Base-by-base conservation (phyloP, 2,797 vertebrate genomes). In the Peromyscus eremicus region DNA sequence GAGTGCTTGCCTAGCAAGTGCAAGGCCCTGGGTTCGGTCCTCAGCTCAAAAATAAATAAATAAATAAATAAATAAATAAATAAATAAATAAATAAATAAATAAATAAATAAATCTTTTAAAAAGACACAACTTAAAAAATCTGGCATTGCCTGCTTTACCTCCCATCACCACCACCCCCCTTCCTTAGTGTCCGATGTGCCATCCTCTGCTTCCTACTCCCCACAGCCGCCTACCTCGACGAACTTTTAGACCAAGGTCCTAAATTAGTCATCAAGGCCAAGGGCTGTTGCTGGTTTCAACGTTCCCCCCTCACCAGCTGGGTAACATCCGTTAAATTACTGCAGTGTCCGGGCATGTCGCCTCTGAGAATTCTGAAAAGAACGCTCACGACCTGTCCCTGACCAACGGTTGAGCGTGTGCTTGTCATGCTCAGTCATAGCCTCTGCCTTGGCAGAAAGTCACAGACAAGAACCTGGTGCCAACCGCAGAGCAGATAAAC, bases 291-390 rank as follows among this genome's bases (percentile, higher is more conserved):
- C 80, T 68, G 46, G 29, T 68, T 92, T 77, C 64, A 43, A 43
- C 29, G n/a, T 68, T 92, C 60, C 29, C 6, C 70, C 62, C 91
- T 88, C 23, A 49, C n/a, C 73, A 94, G 88, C 62, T 92, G 62
- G 76, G 55, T 37, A 29, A 79, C 86, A 94, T 60, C 71, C 34
- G 23, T 85, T 60, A 66, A 76, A 60, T 81, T 40, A 52, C 27
- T 82, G 27, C 88, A 60, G 32, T 91, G 66, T 77, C 21, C 2
- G 23, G 49, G 64, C 64, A 49, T n/a, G 81, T 68, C 60, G 25
- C 85, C 60, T 95, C 43, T 68, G 68, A 91, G 75, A 91, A 94
- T 90, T 76, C 23, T 66, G 70, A 46, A 84, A 70, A 57, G 40
- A 87, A 82, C 12, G 49, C 64, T 60, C 37, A 43, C 1, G 34